Conservation (phyloP, 2,113 vertebrate species). For the Indri indri region DNA sequence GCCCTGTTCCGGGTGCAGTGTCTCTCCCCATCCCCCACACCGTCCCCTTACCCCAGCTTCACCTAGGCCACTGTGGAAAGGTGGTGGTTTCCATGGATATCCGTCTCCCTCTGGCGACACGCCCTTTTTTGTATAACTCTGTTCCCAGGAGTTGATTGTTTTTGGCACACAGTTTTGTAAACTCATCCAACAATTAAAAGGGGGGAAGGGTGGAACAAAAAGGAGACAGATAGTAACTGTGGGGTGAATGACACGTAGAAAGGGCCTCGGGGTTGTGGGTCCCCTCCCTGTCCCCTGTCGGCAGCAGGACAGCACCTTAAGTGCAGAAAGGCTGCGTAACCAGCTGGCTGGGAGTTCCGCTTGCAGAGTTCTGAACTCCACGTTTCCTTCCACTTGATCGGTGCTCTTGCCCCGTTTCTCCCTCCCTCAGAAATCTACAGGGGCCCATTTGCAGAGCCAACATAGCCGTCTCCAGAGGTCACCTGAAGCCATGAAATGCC, state of each 20-base stretch:
- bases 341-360: neutral
- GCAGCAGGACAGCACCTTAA: neutral
- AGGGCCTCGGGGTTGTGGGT: neutral
- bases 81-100: slow-evolving; percentile 87
- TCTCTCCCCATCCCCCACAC: slow-evolving; percentile 41
- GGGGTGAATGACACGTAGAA: slow-evolving; percentile 64
- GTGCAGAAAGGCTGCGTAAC: neutral
- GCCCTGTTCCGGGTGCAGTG: neutral
- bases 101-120: slow-evolving; percentile 81
- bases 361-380: neutral
- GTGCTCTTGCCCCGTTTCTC: neutral
- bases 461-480: slow-evolving; percentile 53
- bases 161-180: slow-evolving; percentile 86
- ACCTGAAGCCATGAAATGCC: slow-evolving; percentile 74
- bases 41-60: slow-evolving; percentile 75
- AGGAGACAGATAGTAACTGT: slow-evolving; percentile 56
- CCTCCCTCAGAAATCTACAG: neutral
- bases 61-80: slow-evolving; percentile 83
- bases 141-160: slow-evolving; percentile 85
- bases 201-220: slow-evolving; percentile 66
- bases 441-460: neutral
- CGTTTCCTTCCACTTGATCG: neutral
- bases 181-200: slow-evolving; percentile 86
- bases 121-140: slow-evolving; percentile 88
- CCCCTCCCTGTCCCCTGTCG: neutral